Conservation (phyloP, 35 echinoderm and acorn worm genomes). For the Heliocidaris erythrogramma region DNA sequence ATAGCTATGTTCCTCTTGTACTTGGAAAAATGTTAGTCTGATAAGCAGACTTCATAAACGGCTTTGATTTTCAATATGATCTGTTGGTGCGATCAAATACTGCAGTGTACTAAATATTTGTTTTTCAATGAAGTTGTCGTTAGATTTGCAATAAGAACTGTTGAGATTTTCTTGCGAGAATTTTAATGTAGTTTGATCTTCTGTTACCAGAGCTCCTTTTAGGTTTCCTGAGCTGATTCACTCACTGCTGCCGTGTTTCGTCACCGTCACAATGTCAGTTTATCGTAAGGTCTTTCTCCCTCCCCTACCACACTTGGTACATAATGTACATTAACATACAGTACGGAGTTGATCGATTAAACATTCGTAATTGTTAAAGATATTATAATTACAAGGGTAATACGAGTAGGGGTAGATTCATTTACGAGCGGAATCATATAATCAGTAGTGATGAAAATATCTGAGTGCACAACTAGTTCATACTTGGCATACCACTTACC, state of each 20-base stretch:
- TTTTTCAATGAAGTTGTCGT: no score
- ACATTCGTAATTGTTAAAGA: background rate
- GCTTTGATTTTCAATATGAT: no score
- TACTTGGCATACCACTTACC: background rate
- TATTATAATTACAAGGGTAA: background rate
- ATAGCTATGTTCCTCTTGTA: background rate
- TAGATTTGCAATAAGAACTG: no score
- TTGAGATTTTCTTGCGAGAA: no score
- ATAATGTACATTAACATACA: background rate
- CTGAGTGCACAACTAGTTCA: background rate
- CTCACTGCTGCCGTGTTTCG: background rate
- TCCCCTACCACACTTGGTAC: background rate
- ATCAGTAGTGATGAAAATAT: background rate
- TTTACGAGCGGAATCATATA: background rate
- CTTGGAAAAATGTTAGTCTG: background rate
- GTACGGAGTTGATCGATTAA: background rate
- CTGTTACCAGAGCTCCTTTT: background rate
- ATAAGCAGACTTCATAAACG: background rate
- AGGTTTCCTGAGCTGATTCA: background rate
- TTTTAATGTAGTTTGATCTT: background rate
- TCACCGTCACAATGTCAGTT: background rate
- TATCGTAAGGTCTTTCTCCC: background rate
- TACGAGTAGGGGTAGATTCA: background rate
- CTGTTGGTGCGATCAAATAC: no score
- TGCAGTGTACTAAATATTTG: no score